A percentile compares a stretch with the other conserved stretches of the same genome.
Evolutionary conservation across 2,888 invertebrate genomes (phyloP).

Genomic region (Machimus atricapillus): DNA sequence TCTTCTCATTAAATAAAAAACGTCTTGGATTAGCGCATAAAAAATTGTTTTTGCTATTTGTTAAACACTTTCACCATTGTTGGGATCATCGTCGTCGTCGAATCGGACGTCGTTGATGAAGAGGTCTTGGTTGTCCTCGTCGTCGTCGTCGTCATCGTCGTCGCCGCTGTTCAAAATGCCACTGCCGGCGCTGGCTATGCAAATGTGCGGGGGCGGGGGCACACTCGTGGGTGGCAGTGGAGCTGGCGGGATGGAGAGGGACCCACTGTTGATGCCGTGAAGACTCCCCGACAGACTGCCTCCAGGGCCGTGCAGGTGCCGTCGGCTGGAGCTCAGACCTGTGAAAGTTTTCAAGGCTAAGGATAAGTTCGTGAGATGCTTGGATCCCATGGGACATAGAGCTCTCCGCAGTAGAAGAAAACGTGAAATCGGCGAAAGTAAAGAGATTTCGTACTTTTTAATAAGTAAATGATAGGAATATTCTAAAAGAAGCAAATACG

Average conservation of each 20-base stretch:
- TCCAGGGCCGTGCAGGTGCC: constrained; percentile 61
- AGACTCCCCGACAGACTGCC: constrained; percentile 62
- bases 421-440: not conserved
- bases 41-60: constrained; percentile 51
- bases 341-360: constrained; percentile 46
- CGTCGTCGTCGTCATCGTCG: constrained; percentile 56
- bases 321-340: constrained; percentile 62
- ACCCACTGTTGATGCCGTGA: constrained; percentile 61
- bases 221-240: constrained; percentile 62
- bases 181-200: constrained; percentile 56
- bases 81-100: constrained; percentile 54
- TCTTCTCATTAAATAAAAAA: constrained; percentile 34
- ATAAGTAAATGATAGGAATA: not conserved
- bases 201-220: constrained; percentile 62
- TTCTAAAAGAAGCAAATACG: no score
- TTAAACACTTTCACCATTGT: constrained; percentile 61
- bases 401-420: not conserved
- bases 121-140: constrained; percentile 52
- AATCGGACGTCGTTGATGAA: constrained; percentile 59
- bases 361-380: not conserved
- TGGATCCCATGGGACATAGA: not conserved
- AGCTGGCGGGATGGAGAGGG: constrained; percentile 61
- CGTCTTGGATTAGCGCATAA: constrained; percentile 15
- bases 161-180: constrained; percentile 55
- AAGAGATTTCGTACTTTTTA: not conserved